Base-by-base conservation (phyloP, 2,113 vertebrate genomes). In the Pholis gunnellus region DNA sequence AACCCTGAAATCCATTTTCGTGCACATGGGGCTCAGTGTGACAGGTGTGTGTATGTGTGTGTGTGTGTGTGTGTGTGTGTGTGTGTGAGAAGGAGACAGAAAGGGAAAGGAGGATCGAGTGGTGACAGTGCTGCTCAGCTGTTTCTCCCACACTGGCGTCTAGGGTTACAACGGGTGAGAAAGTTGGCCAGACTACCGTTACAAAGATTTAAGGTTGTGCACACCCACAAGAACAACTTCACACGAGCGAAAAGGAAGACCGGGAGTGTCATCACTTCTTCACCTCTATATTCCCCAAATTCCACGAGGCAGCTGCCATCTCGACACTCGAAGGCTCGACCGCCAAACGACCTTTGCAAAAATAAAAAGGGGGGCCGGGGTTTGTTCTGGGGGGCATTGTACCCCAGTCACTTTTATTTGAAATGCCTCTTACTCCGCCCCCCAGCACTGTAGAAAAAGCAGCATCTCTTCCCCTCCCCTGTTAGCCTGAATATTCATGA, bases 241-340 rank as follows among this genome's bases (percentile, higher is more conserved):
- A 70, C 40, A 72, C 27, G 14, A 11, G 85, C 40, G 70, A 77
- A 82, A 13, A 78, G 42, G 36, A 84, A 57, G 52, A 84, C 72
- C 10, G 44, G 60, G 29, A 40, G 78, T 72, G 75, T 87, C 86
- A 65, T 79, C 91, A 79, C 79, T 75, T 88, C 90, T 86, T 94
- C 94, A 95, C 90, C 94, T 94, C 93, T 93, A 94, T 89, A 85
- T 86, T 91, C 81, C 54, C 78, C 40, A 68, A 77, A 93, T 93
- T 91, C 86, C 76, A 68, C n/a, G 4, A 20, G 52, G 86, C 93
- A 95, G 92, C 94, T 95, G 94, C 79, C 46, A 54, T 75, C 68
- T 70, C 73, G 29, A 76, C 69, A 80, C 72, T 92, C 76, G 29
- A 54, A 75, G 63, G 69, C 66, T 75, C 90, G 87, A 89, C 87